Evolutionary conservation across 2,888 invertebrate genomes (phyloP), one percentile per base, ranked within the genome.

Genomic region (Mechanitis mazaeus): DNA sequence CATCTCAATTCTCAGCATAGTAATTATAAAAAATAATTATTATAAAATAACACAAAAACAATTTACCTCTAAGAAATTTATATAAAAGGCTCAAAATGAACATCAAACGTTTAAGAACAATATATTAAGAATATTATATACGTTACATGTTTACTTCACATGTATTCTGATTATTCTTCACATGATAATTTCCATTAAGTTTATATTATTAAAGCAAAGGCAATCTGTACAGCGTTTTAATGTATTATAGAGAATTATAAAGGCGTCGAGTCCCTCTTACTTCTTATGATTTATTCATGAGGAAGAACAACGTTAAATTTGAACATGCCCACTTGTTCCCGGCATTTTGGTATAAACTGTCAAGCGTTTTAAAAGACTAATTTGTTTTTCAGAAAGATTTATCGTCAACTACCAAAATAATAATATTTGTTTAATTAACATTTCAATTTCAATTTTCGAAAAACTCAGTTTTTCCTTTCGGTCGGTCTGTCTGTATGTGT

Each of bases 241-340:
- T 89, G 89, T 89, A 88, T 90, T 88, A 90, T 85, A 87, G 87
- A 86, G 89, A 86, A 88, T 90, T 89, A 90, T 85, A 85, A 88
- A 84, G 85, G 87, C 85, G 83, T 76, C 77, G 80, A 79, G 82
- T 79, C 84, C 76, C 80, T 84, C 83, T 85, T 81, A 85, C 80
- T 84, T 85, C 86, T 85, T 87, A 89, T 90, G 89, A 89, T 89
- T 89, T 89, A 90, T 89, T 89, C 89, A 90, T 90, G 87, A 90
- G 84, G 74, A 75, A 77, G 81, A 79, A 77, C 79, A 80, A 80
- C 79, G 85, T 81, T 80, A 83, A 86, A 87, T 88, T 87, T 84
- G 85, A 87, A 83, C 86, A 84, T 81, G 84, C 84, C 83, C 78
- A 79, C 81, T 84, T 77, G 79, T 72, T 73, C 73, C 61, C 69